phyloP scores from a whole-genome alignment of 2,888 invertebrate species.

The Spodoptera exigua region DNA sequence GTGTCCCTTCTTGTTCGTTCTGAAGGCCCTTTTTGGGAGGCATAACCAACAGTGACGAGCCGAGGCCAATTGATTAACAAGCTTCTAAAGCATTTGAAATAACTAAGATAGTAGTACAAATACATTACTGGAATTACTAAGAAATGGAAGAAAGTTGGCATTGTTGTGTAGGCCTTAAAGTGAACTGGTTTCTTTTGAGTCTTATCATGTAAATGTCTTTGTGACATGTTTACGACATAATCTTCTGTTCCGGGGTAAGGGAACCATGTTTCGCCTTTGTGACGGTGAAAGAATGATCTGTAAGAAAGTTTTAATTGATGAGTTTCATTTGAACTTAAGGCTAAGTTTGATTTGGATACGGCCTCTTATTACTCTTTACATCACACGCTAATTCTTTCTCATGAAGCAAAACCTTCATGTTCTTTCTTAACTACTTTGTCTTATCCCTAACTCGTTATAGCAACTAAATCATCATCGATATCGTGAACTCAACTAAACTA shows the following conservation, averaged over 20 bases:
- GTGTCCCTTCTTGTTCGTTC: constrained; percentile 63
- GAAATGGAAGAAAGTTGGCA: constrained; percentile 66
- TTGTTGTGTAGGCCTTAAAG: constrained; percentile 68
- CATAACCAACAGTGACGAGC: constrained; percentile 69
- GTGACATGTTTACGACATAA: constrained; percentile 66
- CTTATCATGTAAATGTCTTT: constrained; percentile 65
- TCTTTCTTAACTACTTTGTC: too few species aligned
- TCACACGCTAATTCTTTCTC: too few species aligned
- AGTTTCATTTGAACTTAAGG: too few species aligned
- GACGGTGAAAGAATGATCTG: constrained; percentile 72
- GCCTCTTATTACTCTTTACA: too few species aligned
- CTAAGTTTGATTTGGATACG: too few species aligned
- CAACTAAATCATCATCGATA: too few species aligned
- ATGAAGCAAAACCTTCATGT: too few species aligned
- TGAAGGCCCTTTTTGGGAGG: constrained; percentile 71
- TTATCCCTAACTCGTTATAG: too few species aligned
- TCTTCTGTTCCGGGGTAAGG: constrained; percentile 72
- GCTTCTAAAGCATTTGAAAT: constrained; percentile 68
- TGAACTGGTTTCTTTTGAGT: constrained; percentile 62
- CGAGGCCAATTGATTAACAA: constrained; percentile 68
- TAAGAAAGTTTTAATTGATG: constrained; percentile 7
- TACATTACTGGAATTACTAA: constrained; percentile 66
- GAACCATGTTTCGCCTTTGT: constrained; percentile 67
- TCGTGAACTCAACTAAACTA: too few species aligned
- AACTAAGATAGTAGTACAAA: constrained; percentile 65